These are phyloP conservation scores for Brevimyrus niger DNA, from an alignment of 2,113 vertebrate species.

Conservation along the genomic window DNA sequence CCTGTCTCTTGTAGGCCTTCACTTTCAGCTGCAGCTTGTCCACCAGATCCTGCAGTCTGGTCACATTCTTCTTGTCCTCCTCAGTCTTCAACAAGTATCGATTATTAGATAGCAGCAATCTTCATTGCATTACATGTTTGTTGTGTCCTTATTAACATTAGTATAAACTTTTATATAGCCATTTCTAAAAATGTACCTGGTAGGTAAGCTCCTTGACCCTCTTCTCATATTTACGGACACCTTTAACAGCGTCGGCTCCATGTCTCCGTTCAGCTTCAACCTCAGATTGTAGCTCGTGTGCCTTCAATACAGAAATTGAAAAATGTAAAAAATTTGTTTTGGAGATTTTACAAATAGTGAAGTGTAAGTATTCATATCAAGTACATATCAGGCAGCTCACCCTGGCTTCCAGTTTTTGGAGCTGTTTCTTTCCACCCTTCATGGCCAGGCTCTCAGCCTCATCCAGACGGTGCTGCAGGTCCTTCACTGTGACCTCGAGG, in stretches of 20 bases:
- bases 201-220: conserved; percentile 62
- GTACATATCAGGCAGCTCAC: conserved; percentile 19
- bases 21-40: conserved; percentile 71
- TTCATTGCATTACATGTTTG: neutral
- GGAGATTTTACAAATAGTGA: no score
- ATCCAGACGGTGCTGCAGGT: conserved; percentile 59
- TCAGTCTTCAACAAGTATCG: conserved; percentile 51
- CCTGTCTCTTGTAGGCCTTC: conserved; percentile 64
- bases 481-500: conserved; percentile 71
- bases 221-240: conserved; percentile 62
- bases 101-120: neutral
- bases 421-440: conserved; percentile 72
- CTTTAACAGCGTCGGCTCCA: conserved; percentile 51
- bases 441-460: conserved; percentile 70
- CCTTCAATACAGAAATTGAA: no score
- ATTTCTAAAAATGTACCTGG: conserved; percentile 44
- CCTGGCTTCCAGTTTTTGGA: conserved; percentile 70
- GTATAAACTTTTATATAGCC: neutral
- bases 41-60: conserved; percentile 66
- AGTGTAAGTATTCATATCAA: no score
- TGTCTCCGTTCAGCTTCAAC: no score
- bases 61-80: conserved; percentile 65
- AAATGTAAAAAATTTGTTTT: no score
- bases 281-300: no score
- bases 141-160: no score